phyloP scores from a whole-genome alignment of 2,113 vertebrate genomes.

The Lophius piscatorius region DNA sequence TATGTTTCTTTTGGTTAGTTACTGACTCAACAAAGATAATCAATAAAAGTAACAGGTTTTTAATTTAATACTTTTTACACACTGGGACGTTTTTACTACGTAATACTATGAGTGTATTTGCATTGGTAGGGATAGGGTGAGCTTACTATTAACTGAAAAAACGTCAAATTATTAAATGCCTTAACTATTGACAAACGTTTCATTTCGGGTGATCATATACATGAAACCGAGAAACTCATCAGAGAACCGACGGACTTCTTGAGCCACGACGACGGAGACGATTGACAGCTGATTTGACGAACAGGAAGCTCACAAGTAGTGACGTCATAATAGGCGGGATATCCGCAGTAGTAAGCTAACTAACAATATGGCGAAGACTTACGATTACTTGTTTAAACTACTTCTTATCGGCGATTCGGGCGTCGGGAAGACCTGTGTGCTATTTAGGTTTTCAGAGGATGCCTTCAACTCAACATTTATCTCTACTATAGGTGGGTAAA shows the following conservation, averaged over 20 bases:
- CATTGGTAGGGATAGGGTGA: too few relatives aligned
- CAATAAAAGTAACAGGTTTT: too few relatives aligned
- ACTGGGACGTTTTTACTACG: too few relatives aligned
- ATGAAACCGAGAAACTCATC: constrained; percentile 44
- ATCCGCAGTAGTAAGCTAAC: constrained; percentile 76
- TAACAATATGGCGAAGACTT: constrained; percentile 93
- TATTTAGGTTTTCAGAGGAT: constrained; percentile 97
- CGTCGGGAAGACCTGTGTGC: constrained; percentile 96
- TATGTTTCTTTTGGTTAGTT: too few relatives aligned
- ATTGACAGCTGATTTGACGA: constrained; percentile 57
- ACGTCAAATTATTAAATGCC: too few relatives aligned
- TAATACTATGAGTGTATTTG: too few relatives aligned
- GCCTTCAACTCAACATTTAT: constrained; percentile 99
- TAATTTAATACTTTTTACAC: background rate
- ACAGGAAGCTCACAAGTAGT: constrained; percentile 9
- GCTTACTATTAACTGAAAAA: too few relatives aligned
- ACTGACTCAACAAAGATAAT: too few relatives aligned
- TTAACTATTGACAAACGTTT: background rate
- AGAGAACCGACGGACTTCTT: constrained; percentile 29
- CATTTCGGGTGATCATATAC: background rate
- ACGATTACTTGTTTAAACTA: constrained; percentile 98
- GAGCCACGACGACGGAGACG: constrained; percentile 59
- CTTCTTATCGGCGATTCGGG: constrained; percentile 97
- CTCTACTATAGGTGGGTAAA: constrained; percentile 91
- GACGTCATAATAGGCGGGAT: constrained; percentile 76